Evolutionary conservation across 2,113 vertebrate genomes (phyloP).

Genomic region (Meles meles): DNA sequence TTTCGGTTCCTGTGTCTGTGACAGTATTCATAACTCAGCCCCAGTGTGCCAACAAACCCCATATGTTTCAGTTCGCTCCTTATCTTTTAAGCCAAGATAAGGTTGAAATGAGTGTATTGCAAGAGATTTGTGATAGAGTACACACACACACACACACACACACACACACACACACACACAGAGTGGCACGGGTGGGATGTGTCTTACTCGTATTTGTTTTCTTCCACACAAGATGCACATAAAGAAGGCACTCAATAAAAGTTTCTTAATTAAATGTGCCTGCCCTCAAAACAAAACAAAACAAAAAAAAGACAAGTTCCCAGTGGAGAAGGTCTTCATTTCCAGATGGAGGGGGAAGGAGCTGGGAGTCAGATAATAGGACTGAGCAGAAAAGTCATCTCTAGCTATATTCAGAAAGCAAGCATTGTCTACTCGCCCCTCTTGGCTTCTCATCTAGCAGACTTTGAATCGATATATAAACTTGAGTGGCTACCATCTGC

Average conservation of each 20-base stretch:
- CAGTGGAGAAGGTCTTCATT: not conserved
- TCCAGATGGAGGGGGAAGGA: not conserved
- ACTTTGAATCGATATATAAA: not conserved
- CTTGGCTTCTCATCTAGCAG: not conserved
- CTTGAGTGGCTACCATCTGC: not conserved
- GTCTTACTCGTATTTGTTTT: conserved; percentile 11
- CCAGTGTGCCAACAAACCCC: conserved; percentile 71
- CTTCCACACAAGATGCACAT: not conserved
- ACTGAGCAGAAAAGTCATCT: not conserved
- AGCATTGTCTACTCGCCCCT: not conserved
- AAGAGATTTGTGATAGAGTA: conserved; percentile 46
- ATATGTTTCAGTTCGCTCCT: conserved; percentile 64
- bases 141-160: not conserved
- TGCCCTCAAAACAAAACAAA: not conserved
- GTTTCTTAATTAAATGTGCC: conserved; percentile 16
- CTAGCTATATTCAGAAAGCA: not conserved
- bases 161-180: not conserved
- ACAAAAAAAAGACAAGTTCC: not conserved
- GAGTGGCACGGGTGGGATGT: not conserved
- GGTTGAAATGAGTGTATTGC: conserved; percentile 60
- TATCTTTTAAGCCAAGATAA: conserved; percentile 72
- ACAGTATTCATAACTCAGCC: conserved; percentile 67
- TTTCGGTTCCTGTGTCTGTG: conserved; percentile 56
- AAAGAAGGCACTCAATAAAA: not conserved
- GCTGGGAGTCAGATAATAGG: not conserved